Evolutionary conservation across 2,113 vertebrate genomes (phyloP), one percentile per base, ranked within the genome.

Genomic region (Macrotis lagotis): DNA sequence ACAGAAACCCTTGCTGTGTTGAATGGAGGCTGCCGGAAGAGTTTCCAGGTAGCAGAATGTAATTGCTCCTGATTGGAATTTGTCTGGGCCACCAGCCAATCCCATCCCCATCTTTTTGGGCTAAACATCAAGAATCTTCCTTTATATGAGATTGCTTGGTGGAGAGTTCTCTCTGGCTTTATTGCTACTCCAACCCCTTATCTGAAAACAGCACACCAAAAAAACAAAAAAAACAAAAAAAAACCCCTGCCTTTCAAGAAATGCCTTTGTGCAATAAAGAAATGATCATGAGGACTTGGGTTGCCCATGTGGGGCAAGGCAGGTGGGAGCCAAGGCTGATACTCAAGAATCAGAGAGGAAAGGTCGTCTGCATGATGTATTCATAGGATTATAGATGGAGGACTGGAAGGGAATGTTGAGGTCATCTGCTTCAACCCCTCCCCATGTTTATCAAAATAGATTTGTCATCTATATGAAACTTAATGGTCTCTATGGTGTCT

Each of bases 41-140:
- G 89, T 89, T 91, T 48, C 0, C 5, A n/a, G 74, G 88, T 94
- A 90, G 94, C 2, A 16, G 94, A 48, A 51, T 19, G 92, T 28
- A 89, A 95, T 96, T 52, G 94, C 66, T 97, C 94, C 96, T 91
- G 94, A 94, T 88, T 95, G 92, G 94, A 97, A 96, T 95, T 92
- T 97, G 97, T 94, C 97, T 93, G 96, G 97, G 96, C 97, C 90
- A 48, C 91, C 91, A 91, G 97, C 97, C 97, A 97, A 92, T 89
- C 44, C 88, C 24, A 92, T 92, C 93, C 92, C 96, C 92, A 94
- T 95, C 90, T 94, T 50, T 88, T 91, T 0, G 4, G 90, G 93
- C 66, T 52, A 52, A 91, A 51, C 96, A 66, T 91, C 44, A 83
- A 93, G 93, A 91, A 48, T 53, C 92, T 37, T 50, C 83, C 94